Evolutionary conservation across 1,140 invertebrate genomes (phyloP), one percentile per base, ranked within the genome.

Genomic region (Schlechtendalia chinensis): DNA sequence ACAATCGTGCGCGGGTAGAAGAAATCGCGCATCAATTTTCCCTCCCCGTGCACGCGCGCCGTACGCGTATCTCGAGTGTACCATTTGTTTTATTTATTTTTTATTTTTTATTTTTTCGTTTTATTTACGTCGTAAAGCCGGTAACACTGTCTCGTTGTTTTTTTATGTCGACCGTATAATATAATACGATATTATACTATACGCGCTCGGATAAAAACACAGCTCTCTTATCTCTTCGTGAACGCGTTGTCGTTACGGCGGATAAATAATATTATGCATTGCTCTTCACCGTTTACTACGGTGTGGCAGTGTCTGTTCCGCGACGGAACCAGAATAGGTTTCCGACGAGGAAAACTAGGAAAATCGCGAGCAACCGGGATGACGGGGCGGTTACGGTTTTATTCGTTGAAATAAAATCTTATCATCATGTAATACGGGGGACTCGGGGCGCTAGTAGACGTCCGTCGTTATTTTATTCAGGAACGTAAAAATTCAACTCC

Each of bases 401-500:
- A 45, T 67, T 39, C 32, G 63, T 45, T 10, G 11, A 22, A 69
- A 69, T 45, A 22, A 19, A 69, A 47, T 69, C 27, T 22, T 16
- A 69, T 69, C 63, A 3, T 45, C 3, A 47, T 58, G 22, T 58
- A n/a, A 6, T n/a, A 39, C 10, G 22, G 16, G 17, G 19, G 19
- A 54, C 53, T 54, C 63, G 8, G 10, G 29, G n/a, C 32, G 27
- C 65, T 69, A 32, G 65, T 69, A 50, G 50, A 69, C 47, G 14
- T 69, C 50, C 14, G 50, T 69, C 47, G 24, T 69, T 50, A 50
- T 69, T 69, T 69, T 50, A 69, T 69, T 69, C 45, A 19, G 32
- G 10, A 63, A 32, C 27, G 29, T 63, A 29, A 3, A 17, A 63
- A 16, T n/a, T 32, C 0, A 32, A 63, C 29, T 63, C 27, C 61